A percentile compares a stretch with the other conserved stretches of the same genome.
Conservation (phyloP, 1,140 invertebrate species). For the Aphis craccivora region DNA sequence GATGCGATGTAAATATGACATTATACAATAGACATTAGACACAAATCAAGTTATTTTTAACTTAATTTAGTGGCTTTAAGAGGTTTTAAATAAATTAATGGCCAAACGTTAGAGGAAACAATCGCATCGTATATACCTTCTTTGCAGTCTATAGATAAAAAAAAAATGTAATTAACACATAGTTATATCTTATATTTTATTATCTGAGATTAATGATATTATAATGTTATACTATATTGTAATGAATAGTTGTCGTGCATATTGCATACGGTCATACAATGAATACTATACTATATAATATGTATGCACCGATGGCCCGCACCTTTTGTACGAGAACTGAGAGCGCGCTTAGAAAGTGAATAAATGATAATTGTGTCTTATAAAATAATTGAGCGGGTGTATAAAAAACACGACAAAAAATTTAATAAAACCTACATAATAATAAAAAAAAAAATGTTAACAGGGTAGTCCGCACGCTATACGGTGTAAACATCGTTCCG, state of each 20-base stretch:
- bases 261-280: not conserved
- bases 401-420: not conserved
- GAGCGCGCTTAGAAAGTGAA: not conserved
- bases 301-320: not conserved
- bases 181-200: no score
- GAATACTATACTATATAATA: not conserved
- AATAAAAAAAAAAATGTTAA: not conserved
- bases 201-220: not conserved
- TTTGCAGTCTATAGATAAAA: no score
- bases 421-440: not conserved
- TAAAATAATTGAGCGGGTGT: not conserved
- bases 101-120: not conserved
- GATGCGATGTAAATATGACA: not conserved
- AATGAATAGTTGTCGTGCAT: not conserved
- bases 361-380: not conserved
- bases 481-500: not conserved
- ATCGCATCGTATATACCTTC: not conserved
- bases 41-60: not conserved
- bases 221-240: no score
- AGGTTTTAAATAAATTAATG: not conserved
- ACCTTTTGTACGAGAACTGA: not conserved
- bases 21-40: not conserved
- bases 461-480: not conserved
- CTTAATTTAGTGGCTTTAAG: not conserved
- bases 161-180: no score